Percentiles rank a stretch among this genome's conserved stretches.
phyloP scores from a whole-genome alignment of 2,797 vertebrate genomes.

The Trachops cirrhosus region DNA sequence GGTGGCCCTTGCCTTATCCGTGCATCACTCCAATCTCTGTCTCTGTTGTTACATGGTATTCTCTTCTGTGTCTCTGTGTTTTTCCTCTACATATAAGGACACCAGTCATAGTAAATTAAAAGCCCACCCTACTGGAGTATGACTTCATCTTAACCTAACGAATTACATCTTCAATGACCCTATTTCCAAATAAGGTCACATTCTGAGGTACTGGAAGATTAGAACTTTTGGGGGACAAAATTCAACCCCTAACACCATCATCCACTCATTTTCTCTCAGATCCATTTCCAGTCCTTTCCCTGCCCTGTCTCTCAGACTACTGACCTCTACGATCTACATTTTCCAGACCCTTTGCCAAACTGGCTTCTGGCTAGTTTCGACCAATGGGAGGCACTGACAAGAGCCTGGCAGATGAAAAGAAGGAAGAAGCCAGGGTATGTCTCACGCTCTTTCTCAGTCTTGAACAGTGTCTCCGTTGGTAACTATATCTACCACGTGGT shows the following conservation, averaged over 20 bases:
- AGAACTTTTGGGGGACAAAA: not conserved
- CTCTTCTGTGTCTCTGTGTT: not conserved
- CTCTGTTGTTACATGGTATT: not conserved
- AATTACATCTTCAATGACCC: not conserved
- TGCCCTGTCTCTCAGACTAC: not conserved
- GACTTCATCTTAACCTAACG: not conserved
- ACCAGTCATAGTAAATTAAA: not conserved
- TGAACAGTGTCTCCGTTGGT: not conserved
- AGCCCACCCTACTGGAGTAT: not conserved
- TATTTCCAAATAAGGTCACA: not conserved
- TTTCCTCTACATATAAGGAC: not conserved
- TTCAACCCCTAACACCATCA: not conserved
- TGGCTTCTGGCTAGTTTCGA: not conserved
- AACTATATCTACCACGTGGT: not conserved
- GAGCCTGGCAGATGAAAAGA: not conserved
- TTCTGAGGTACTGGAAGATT: not conserved
- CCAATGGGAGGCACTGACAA: not conserved
- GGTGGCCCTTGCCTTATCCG: not conserved
- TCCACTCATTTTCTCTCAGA: not conserved
- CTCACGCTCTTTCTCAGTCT: not conserved
- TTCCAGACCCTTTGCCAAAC: slow-evolving; percentile 8
- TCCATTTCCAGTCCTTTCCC: not conserved
- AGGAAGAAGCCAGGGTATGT: not conserved
- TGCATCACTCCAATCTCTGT: not conserved
- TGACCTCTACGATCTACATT: not conserved